Evolutionary conservation across 2,797 vertebrate species (phyloP).

Genomic region (Huso huso): DNA sequence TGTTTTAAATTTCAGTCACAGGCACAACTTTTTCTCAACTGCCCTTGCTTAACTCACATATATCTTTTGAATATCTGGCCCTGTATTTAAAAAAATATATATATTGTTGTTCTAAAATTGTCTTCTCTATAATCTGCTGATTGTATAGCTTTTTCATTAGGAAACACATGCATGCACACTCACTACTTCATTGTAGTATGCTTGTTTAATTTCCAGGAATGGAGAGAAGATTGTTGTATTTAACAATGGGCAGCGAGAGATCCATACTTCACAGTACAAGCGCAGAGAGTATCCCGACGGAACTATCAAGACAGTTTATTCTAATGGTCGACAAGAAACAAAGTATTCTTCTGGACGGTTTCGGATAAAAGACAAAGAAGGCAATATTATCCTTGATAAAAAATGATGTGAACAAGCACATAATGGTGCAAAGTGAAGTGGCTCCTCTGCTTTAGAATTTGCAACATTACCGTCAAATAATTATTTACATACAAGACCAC

Average conservation of each 20-base stretch:
- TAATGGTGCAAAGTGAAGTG: no score
- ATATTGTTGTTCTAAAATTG: no score
- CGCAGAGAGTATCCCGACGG: conserved; percentile 57
- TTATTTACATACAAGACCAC: no score
- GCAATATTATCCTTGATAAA: conserved; percentile 32
- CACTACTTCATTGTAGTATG: no score
- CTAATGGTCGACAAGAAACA: conserved; percentile 43
- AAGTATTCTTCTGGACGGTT: conserved; percentile 41
- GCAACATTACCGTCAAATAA: no score
- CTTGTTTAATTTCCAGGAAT: conserved; percentile 37
- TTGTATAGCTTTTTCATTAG: background rate
- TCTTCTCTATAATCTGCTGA: no score
- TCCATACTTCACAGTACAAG: conserved; percentile 52
- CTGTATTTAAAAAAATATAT: no score
- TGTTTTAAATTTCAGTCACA: no score
- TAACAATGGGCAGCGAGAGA: conserved; percentile 54
- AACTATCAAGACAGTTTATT: conserved; percentile 53
- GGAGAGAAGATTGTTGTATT: conserved; percentile 56
- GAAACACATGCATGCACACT: background rate
- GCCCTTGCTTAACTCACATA: no score
- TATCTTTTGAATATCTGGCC: no score
- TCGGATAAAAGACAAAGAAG: conserved; percentile 39
- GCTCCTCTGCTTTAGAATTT: no score
- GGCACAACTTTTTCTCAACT: no score
- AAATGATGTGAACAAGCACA: conserved; percentile 21